phyloP scores from a whole-genome alignment of 2,888 invertebrate genomes.

The Dascillus cervinus region DNA sequence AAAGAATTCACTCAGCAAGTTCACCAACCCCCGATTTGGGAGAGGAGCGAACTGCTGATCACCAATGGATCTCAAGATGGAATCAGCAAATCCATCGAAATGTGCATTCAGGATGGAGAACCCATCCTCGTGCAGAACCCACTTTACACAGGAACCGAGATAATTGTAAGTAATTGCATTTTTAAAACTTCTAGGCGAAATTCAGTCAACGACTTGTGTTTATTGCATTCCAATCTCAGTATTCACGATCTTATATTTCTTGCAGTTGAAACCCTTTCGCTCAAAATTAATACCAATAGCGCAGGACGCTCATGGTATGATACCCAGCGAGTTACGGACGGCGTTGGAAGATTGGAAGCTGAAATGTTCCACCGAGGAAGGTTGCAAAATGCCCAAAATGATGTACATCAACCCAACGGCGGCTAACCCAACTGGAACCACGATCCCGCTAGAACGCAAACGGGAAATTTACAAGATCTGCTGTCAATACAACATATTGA shows the following conservation, averaged over 20 bases:
- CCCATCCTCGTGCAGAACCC: conserved; percentile 63
- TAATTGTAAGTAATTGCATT: conserved; percentile 56
- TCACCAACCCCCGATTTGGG: conserved; percentile 60
- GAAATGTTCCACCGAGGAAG: conserved; percentile 31
- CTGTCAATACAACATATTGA: conserved; percentile 67
- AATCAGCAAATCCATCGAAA: conserved; percentile 64
- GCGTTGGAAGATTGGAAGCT: conserved; percentile 48
- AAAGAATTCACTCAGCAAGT: conserved; percentile 54
- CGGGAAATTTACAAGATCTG: conserved; percentile 66
- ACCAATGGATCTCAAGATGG: conserved; percentile 74
- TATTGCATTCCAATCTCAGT: no score
- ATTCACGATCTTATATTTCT: conserved; percentile 17
- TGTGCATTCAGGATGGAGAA: conserved; percentile 62
- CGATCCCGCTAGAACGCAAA: conserved; percentile 57
- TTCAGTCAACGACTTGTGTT: no score
- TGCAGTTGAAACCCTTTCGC: conserved; percentile 60
- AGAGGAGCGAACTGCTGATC: conserved; percentile 54
- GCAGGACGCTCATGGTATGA: conserved; percentile 62
- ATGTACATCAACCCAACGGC: conserved; percentile 72
- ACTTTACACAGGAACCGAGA: conserved; percentile 62
- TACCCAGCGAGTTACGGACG: conserved; percentile 52
- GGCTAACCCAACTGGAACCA: conserved; percentile 67
- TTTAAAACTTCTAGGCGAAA: no score
- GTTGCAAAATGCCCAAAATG: conserved; percentile 57
- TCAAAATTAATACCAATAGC: conserved; percentile 59